These are phyloP conservation scores for Calypte anna DNA, from an alignment of 2,113 vertebrate genomes.

Conservation along the genomic window DNA sequence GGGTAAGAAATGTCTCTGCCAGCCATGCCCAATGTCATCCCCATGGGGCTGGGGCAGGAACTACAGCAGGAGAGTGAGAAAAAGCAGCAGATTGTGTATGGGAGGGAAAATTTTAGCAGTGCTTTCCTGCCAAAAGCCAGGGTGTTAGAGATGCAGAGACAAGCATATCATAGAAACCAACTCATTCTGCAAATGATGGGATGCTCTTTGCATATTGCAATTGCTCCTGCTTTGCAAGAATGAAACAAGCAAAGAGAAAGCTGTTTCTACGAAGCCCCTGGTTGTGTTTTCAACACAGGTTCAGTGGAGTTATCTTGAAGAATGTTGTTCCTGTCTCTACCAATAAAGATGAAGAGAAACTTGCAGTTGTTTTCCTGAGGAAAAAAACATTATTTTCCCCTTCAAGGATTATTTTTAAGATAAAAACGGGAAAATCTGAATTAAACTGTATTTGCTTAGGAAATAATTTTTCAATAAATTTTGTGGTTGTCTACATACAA, in stretches of 20 bases:
- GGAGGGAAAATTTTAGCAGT: not conserved
- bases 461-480: not conserved
- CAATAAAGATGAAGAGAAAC: not conserved
- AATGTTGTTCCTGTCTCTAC: not conserved
- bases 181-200: not conserved
- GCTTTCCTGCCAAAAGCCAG: not conserved
- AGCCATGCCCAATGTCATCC: fast-evolving
- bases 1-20: not conserved
- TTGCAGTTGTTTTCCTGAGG: not conserved
- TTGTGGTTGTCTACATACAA: not conserved
- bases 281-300: not conserved
- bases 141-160: not conserved
- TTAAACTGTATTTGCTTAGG: not conserved
- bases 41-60: not conserved
- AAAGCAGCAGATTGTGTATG: not conserved
- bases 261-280: not conserved
- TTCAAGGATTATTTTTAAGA: not conserved
- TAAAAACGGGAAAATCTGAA: not conserved
- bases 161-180: not conserved
- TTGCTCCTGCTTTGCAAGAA: not conserved
- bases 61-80: not conserved
- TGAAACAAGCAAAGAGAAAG: not conserved
- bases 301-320: not conserved
- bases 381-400: not conserved
- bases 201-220: not conserved